Conservation (phyloP, 2,113 vertebrate species). For the Burhinus bistriatus region DNA sequence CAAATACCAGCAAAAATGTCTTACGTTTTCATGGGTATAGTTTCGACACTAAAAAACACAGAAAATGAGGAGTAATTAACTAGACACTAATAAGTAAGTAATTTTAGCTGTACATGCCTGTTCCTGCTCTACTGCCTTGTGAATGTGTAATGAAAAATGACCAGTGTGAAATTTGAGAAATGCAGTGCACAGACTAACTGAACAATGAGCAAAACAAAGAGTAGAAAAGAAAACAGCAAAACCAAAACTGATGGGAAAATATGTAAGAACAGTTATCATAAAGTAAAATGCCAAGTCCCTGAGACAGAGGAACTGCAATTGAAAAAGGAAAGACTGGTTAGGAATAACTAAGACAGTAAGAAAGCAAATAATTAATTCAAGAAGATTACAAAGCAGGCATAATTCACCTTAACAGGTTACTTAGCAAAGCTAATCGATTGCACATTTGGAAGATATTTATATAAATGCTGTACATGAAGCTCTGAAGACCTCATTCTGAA, state of each 20-base stretch:
- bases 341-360: not conserved
- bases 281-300: slow-evolving; percentile 97
- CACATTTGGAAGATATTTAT: not conserved
- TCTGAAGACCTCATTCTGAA: not conserved
- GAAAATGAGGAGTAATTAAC: slow-evolving; percentile 67
- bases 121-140: not conserved
- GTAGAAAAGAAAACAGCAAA: not conserved
- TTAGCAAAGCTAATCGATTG: not conserved
- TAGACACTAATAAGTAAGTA: not conserved
- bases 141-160: not conserved
- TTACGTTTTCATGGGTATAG: slow-evolving; percentile 90
- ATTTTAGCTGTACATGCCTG: not conserved
- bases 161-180: slow-evolving; percentile 4
- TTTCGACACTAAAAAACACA: slow-evolving; percentile 86
- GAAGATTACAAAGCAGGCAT: not conserved
- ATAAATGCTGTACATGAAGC: not conserved
- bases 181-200: not conserved
- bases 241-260: slow-evolving; percentile 74
- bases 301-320: slow-evolving; percentile 89
- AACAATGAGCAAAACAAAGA: slow-evolving; percentile 11
- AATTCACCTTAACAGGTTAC: not conserved
- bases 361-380: not conserved
- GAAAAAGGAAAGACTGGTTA: slow-evolving; percentile 72
- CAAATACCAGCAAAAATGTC: slow-evolving; percentile 68
- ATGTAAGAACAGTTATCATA: slow-evolving; percentile 93